Conservation (phyloP, 1,140 invertebrate genomes). For the Pantala flavescens region DNA sequence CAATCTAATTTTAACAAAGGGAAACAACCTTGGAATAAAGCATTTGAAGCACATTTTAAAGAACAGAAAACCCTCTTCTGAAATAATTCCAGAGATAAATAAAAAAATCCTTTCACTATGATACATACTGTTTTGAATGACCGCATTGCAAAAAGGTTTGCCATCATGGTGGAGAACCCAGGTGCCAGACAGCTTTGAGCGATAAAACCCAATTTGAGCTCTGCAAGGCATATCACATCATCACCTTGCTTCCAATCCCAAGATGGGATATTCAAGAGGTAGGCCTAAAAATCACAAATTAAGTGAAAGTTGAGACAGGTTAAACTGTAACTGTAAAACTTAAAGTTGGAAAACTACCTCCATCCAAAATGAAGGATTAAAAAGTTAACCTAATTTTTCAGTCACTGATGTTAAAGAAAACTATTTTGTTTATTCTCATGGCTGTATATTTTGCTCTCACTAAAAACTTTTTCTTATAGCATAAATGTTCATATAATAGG, state of each 20-base stretch:
- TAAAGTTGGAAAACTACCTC: too few relatives aligned
- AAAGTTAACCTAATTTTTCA: too few relatives aligned
- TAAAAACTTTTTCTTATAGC: too few relatives aligned
- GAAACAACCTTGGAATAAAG: not conserved
- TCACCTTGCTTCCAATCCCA: slow-evolving; percentile 99
- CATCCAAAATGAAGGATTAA: too few relatives aligned
- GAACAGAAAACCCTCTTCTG: not conserved
- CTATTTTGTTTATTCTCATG: too few relatives aligned
- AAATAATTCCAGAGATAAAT: too few relatives aligned
- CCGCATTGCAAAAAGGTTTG: slow-evolving; percentile 98
- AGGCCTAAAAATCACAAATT: slow-evolving; percentile 82
- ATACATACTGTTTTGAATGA: slow-evolving; percentile 96
- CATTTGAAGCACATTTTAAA: too few relatives aligned
- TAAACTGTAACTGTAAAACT: too few relatives aligned
- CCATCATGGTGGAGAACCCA: slow-evolving; percentile 99
- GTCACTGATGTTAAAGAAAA: too few relatives aligned
- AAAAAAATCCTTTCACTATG: not conserved
- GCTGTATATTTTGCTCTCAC: too few relatives aligned
- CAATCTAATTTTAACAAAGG: not conserved
- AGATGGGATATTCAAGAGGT: slow-evolving; percentile 96
- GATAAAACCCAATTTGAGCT: slow-evolving; percentile 95
- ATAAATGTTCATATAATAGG: too few relatives aligned
- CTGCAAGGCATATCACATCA: slow-evolving; percentile 93
- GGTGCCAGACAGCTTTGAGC: slow-evolving; percentile 96
- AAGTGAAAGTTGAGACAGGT: too few relatives aligned